These are phyloP conservation scores for Coracopsis vasa DNA, from an alignment of 2,113 vertebrate genomes.

Conservation along the genomic window DNA sequence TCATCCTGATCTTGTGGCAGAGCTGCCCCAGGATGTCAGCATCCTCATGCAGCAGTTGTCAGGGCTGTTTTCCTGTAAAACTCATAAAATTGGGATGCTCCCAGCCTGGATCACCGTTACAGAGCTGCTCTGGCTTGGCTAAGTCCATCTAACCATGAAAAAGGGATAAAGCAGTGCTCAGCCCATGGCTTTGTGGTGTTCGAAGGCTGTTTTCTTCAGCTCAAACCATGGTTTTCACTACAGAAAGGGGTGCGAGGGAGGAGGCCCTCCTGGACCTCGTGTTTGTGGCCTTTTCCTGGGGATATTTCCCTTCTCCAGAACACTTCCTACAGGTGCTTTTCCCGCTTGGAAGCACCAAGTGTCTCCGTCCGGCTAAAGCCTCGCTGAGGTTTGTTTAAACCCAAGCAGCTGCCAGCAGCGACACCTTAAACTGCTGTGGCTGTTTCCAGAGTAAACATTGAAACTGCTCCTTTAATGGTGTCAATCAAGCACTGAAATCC, in stretches of 20 bases:
- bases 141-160: background rate
- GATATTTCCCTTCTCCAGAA: background rate
- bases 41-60: background rate
- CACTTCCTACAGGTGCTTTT: background rate
- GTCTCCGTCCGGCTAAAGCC: background rate
- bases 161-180: background rate
- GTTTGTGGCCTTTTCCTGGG: background rate
- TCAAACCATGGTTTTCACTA: accelerated
- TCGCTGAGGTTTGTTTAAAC: background rate
- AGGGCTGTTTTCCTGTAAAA: background rate
- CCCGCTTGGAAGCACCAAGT: background rate
- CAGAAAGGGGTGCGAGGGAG: background rate
- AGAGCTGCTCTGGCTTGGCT: background rate
- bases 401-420: constrained; percentile 32
- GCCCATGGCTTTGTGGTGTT: background rate
- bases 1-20: background rate
- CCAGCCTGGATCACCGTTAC: background rate
- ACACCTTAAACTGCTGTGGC: constrained; percentile 42
- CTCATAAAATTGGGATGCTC: background rate
- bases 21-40: background rate
- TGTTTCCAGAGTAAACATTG: constrained; percentile 44
- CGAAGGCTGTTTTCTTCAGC: background rate
- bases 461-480: constrained; percentile 47
- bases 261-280: accelerated
- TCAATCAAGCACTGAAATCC: constrained; percentile 20